These are phyloP conservation scores for Bubo scandiacus DNA, from an alignment of 2,113 vertebrate species.

Conservation along the genomic window DNA sequence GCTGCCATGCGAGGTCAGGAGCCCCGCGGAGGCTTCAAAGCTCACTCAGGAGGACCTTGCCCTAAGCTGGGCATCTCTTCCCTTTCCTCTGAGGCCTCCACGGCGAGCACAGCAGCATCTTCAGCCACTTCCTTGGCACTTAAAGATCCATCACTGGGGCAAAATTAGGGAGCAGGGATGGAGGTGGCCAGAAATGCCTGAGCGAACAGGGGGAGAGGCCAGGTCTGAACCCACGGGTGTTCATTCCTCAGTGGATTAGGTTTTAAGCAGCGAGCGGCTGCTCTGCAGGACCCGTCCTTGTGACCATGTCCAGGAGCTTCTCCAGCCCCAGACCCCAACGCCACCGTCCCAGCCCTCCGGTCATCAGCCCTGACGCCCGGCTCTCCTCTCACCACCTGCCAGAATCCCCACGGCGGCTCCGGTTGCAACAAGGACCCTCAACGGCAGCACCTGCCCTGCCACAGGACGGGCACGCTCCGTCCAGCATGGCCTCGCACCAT, in stretches of 20 bases:
- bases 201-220: neutral
- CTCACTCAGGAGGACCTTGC: neutral
- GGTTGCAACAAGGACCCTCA: neutral
- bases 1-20: neutral
- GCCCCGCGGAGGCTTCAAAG: neutral
- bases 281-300: neutral
- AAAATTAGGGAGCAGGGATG: neutral
- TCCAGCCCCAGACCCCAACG: neutral
- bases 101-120: neutral
- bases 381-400: neutral
- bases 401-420: neutral
- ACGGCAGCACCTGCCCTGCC: neutral
- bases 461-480: neutral
- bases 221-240: neutral
- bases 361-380: neutral
- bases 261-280: neutral
- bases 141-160: rapidly evolving
- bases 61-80: neutral
- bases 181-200: neutral
- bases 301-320: neutral
- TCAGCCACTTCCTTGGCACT: neutral
- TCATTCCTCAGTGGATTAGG: neutral
- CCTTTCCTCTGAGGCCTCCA: neutral
- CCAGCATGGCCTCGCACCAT: rapidly evolving
- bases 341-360: neutral